Conservation (phyloP, 2,888 invertebrate genomes). For the Caenorhabditis afra region DNA sequence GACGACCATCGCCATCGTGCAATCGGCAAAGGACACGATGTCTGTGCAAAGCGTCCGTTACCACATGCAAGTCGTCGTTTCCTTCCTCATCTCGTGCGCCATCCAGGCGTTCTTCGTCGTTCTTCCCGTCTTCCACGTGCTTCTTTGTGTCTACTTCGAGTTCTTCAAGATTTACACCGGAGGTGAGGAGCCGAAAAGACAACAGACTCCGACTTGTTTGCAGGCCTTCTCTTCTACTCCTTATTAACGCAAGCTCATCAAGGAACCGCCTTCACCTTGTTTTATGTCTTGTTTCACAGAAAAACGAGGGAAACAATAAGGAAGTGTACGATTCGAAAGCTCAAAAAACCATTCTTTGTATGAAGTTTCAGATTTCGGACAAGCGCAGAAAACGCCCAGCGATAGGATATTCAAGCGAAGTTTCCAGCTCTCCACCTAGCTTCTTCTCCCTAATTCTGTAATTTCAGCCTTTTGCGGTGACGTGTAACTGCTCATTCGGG, state of each 20-base stretch:
- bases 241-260: slow-evolving; percentile 42
- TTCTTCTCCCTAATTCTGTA: too few relatives aligned
- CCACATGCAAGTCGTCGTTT: slow-evolving; percentile 39
- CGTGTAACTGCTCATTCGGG: neutral
- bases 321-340: slow-evolving; percentile 35
- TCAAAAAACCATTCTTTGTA: neutral
- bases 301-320: slow-evolving; percentile 28
- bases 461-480: too few relatives aligned
- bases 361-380: slow-evolving; percentile 13
- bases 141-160: slow-evolving; percentile 38
- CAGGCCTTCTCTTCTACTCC: slow-evolving; percentile 29
- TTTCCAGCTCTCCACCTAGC: neutral
- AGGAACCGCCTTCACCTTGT: slow-evolving; percentile 40
- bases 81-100: slow-evolving; percentile 38
- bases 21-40: slow-evolving; percentile 41
- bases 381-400: slow-evolving; percentile 4
- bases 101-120: slow-evolving; percentile 49
- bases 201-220: neutral
- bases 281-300: slow-evolving; percentile 30
- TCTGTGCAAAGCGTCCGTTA: slow-evolving; percentile 35
- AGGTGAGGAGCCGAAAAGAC: slow-evolving; percentile 8
- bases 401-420: slow-evolving; percentile 32
- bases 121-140: slow-evolving; percentile 32
- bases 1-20: slow-evolving; percentile 29
- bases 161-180: slow-evolving; percentile 33